A percentile compares a stretch with the other conserved stretches of the same genome.
Evolutionary conservation across 2,113 vertebrate species (phyloP).

Genomic region (Apeltes quadracus): DNA sequence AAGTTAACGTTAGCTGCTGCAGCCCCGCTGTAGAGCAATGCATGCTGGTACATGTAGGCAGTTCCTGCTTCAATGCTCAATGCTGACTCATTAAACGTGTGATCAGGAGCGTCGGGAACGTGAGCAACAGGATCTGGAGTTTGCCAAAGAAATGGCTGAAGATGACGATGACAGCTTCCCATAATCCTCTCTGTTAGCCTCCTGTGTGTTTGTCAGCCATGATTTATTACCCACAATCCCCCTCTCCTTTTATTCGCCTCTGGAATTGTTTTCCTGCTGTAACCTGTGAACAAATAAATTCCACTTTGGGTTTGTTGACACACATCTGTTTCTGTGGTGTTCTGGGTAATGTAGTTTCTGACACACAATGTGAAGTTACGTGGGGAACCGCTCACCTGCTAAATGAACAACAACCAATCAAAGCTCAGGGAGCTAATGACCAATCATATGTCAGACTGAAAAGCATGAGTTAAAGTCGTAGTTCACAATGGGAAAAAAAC

Average conservation of each 20-base stretch:
- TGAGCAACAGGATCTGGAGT: conserved; percentile 98
- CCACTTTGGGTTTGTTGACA: conserved; percentile 40
- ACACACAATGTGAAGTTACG: too few relatives aligned
- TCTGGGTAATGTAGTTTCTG: conserved; percentile 32
- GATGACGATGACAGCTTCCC: conserved; percentile 97
- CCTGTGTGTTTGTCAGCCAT: neutral
- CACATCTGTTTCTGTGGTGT: neutral
- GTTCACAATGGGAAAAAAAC: too few relatives aligned
- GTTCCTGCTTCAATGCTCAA: too few relatives aligned
- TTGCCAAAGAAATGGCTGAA: conserved; percentile 98
- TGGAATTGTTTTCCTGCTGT: conserved; percentile 1
- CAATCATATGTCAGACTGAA: too few relatives aligned
- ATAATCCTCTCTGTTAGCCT: conserved; percentile 71
- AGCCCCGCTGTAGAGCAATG: too few relatives aligned
- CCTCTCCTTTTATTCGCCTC: neutral
- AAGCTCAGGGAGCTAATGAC: too few relatives aligned
- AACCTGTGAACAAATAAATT: conserved; percentile 40
- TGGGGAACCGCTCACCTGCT: too few relatives aligned
- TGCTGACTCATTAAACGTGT: neutral
- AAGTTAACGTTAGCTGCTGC: too few relatives aligned
- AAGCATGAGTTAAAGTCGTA: too few relatives aligned
- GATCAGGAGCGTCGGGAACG: conserved; percentile 93
- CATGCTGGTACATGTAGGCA: too few relatives aligned
- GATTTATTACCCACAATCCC: conserved; percentile 51
- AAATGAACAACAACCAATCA: too few relatives aligned